Evolutionary conservation across 2,888 invertebrate species (phyloP).

Genomic region (Diploptera punctata): DNA sequence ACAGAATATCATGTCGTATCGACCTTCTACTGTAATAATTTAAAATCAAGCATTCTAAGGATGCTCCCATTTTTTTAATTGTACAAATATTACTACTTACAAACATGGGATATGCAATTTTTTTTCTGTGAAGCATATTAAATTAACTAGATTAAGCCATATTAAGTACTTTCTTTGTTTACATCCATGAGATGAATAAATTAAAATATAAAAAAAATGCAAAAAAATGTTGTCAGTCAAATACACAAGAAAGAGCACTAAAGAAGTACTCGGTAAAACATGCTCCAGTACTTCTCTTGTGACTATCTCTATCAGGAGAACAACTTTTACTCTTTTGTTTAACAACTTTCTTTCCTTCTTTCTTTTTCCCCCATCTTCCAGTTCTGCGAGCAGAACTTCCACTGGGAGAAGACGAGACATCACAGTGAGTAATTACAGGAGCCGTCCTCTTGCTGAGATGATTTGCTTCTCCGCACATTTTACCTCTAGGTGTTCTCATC

Average conservation of each 20-base stretch:
- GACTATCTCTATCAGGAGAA: constrained; percentile 44
- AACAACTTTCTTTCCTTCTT: constrained; percentile 45
- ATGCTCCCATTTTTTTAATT: too few relatives aligned
- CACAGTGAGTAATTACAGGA: background rate
- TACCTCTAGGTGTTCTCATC: constrained; percentile 57
- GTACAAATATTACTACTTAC: too few relatives aligned
- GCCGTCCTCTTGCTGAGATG: constrained; percentile 23
- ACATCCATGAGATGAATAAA: constrained; percentile 20
- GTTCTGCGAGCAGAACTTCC: background rate
- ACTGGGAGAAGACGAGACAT: background rate
- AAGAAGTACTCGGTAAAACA: constrained; percentile 61
- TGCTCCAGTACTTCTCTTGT: constrained; percentile 57
- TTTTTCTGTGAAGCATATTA: background rate
- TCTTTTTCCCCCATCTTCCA: constrained; percentile 55
- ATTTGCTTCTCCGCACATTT: background rate
- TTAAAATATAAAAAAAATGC: background rate
- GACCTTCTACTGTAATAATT: too few relatives aligned
- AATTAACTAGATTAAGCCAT: background rate
- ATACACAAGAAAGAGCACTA: constrained; percentile 61
- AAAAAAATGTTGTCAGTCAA: constrained; percentile 56
- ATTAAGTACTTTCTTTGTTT: constrained; percentile 6
- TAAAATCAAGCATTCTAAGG: too few relatives aligned
- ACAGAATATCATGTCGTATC: too few relatives aligned
- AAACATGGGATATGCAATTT: background rate
- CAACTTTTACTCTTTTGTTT: constrained; percentile 49